Evolutionary conservation across 2,113 vertebrate species (phyloP).

Genomic region (Lathamus discolor): DNA sequence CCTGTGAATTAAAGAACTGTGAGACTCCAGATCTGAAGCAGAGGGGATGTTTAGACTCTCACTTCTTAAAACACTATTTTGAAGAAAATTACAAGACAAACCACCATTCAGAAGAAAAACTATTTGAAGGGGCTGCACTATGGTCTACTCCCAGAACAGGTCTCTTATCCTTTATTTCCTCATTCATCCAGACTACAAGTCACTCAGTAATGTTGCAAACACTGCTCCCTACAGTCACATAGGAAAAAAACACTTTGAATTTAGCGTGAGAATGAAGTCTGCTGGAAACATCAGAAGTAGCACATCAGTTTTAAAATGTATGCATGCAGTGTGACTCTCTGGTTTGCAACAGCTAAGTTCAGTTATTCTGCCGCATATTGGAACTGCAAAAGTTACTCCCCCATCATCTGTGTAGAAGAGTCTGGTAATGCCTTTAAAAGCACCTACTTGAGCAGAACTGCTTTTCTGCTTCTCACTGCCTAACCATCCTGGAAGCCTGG

Average conservation of each 20-base stretch:
- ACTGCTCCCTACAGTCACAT: conserved; percentile 26
- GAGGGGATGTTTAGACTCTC: not conserved
- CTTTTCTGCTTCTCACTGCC: not conserved
- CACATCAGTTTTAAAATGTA: not conserved
- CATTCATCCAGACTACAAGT: not conserved
- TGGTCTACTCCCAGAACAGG: not conserved
- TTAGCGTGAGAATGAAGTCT: not conserved
- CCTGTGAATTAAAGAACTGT: not conserved
- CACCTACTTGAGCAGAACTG: not conserved
- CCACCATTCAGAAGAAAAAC: not conserved
- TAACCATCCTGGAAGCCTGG: not conserved
- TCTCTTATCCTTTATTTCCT: not conserved
- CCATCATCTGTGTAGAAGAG: not conserved
- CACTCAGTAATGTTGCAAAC: not conserved
- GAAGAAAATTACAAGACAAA: not conserved
- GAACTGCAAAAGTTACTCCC: not conserved
- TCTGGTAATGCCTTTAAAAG: not conserved
- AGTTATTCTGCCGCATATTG: not conserved
- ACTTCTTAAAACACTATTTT: not conserved
- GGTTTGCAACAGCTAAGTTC: not conserved
- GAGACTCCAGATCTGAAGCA: not conserved
- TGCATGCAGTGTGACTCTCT: not conserved
- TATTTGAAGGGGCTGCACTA: not conserved
- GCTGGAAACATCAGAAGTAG: not conserved
- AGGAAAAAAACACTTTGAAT: not conserved